Evolutionary conservation across 1,140 invertebrate species (phyloP).

Genomic region (Zaprionus capensis): DNA sequence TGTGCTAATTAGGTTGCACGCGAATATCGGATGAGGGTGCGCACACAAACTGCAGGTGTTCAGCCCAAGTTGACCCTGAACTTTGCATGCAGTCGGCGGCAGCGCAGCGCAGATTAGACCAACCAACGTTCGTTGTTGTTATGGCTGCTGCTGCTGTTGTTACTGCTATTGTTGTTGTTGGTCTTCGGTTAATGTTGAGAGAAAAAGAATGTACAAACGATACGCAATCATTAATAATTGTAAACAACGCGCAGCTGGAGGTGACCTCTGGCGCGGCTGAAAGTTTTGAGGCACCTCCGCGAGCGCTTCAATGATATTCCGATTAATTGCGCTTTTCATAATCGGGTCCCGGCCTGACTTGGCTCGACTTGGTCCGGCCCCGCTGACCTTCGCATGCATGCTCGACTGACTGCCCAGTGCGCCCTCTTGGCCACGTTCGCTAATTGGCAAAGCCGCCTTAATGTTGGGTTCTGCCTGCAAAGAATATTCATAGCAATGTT

Average conservation of each 20-base stretch:
- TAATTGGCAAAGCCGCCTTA: slow-evolving; percentile 45
- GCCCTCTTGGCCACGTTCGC: slow-evolving; percentile 41
- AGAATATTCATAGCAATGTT: slow-evolving; percentile 42
- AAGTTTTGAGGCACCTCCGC: not conserved
- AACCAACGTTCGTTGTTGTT: slow-evolving; percentile 17
- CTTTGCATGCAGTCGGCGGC: slow-evolving; percentile 45
- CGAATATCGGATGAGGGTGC: slow-evolving; percentile 28
- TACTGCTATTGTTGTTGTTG: slow-evolving; percentile 6
- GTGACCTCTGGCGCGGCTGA: slow-evolving; percentile 6
- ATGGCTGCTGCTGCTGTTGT: not conserved
- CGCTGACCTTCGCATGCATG: slow-evolving; percentile 65
- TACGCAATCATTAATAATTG: slow-evolving; percentile 28
- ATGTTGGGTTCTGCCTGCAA: slow-evolving; percentile 32
- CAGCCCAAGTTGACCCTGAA: slow-evolving; percentile 60
- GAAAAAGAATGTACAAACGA: not conserved
- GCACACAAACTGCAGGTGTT: slow-evolving; percentile 56
- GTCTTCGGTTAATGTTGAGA: slow-evolving; percentile 14
- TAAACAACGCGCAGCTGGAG: slow-evolving; percentile 23
- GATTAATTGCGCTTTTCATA: slow-evolving; percentile 69
- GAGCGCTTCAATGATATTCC: slow-evolving; percentile 60
- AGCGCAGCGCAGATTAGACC: slow-evolving; percentile 25
- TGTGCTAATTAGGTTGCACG: slow-evolving; percentile 25
- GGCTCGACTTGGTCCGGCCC: slow-evolving; percentile 19
- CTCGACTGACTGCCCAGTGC: slow-evolving; percentile 56
- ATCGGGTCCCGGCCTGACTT: slow-evolving; percentile 43